Conservation (phyloP, 2,888 invertebrate species). For the Drosophila rubida region DNA sequence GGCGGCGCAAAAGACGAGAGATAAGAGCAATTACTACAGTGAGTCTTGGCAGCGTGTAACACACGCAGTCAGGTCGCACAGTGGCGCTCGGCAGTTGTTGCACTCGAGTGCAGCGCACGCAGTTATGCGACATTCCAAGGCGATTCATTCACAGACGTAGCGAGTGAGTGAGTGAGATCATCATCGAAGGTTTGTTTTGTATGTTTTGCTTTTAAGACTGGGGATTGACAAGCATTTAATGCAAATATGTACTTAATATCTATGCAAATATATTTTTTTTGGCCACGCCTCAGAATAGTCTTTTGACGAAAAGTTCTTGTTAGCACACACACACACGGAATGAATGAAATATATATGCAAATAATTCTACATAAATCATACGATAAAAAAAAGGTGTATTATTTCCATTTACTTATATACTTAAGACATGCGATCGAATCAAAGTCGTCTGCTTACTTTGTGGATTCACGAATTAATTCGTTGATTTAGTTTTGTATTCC, state of each 20-base stretch:
- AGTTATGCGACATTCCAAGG: slow-evolving; percentile 19
- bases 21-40: slow-evolving; percentile 14
- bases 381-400: slow-evolving; percentile 3
- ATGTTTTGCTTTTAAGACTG: slow-evolving; percentile 4
- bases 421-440: slow-evolving; percentile 15
- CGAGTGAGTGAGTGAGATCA: slow-evolving; percentile 33
- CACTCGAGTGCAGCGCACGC: not conserved
- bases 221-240: not conserved
- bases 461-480: slow-evolving; percentile 26
- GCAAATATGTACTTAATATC: not conserved
- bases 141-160: slow-evolving; percentile 9
- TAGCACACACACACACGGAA: not conserved
- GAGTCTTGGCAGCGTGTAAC: no score
- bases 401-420: not conserved
- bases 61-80: not conserved
- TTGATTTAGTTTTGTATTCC: slow-evolving; percentile 1
- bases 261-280: not conserved
- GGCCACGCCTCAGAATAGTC: not conserved
- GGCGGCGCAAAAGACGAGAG: not conserved
- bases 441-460: slow-evolving; percentile 30
- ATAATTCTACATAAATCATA: slow-evolving; percentile 2
- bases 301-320: not conserved
- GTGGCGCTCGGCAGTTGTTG: slow-evolving; percentile 10
- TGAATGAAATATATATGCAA: slow-evolving; percentile 8
- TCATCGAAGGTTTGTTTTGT: slow-evolving; percentile 35